Base-by-base conservation (phyloP, 2,888 invertebrate species). In the Amblyjoppa fuscipennis region DNA sequence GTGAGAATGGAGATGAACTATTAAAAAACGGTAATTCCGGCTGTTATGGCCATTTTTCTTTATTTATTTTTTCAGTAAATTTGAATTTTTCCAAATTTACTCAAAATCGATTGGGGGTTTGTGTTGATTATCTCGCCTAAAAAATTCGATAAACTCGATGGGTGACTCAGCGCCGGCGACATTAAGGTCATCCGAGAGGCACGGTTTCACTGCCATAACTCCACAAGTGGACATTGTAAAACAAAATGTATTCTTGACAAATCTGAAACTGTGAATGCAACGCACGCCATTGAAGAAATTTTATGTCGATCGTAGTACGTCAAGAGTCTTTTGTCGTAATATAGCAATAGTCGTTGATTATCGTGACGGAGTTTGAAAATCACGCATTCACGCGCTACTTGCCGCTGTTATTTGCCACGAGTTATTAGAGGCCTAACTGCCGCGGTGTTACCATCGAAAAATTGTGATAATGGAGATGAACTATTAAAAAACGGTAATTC, bases 311-410 rank as follows among this genome's bases (percentile, higher is more conserved):
- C 0, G 13, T 3, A 45, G 45, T 16, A 0, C 20, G 7, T 51
- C 38, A 9, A 77, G 2, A 34, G 56, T 34, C 53, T 25, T 51
- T 45, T 49, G 49, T 76, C 11, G 68, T n/a, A 28, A 61, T 31
- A 31, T 6, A 34, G 31, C 28, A 53, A 49, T 68, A 61, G 77
- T 51, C 61, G 80, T 73, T 73, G 83, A 56, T 53, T 85, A 53
- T 76, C 77, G 61, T 74, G 80, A 81, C 61, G 80, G 61, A 61
- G 73, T 80, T 77, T 74, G 71, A 77, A 83, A 85, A 85, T 83
- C 73, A 85, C 85, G 85, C 79, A 83, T 85, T 85, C 80, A 85
- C 85, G 83, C 83, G 85, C 85, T 85, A 85, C 85, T 85, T 85
- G 85, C 64, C 78, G 84, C 64, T 66, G 56, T 70, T 82, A 53